Evolutionary conservation across 2,888 invertebrate genomes (phyloP), one percentile per base, ranked within the genome.

Genomic region (Fragum fragum): DNA sequence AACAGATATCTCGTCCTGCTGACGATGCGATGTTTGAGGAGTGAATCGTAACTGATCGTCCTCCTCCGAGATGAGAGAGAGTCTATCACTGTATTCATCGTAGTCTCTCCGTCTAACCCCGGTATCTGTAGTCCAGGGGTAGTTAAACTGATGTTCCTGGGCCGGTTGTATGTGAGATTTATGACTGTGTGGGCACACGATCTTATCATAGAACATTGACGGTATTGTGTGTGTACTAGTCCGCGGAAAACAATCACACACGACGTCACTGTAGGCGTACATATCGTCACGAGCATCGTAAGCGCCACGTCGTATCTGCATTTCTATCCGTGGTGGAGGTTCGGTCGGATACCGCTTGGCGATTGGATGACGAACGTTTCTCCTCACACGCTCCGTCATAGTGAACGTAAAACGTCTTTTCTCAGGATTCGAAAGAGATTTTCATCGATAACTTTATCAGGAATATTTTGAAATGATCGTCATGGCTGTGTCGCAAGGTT

Each of bases 121-220:
- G 0, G 90, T 87, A 73, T 89, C 85, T 1, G 88, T 87, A 2
- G 91, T 90, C 91, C 91, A 91, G 0, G 91, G 91, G 61, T 91
- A 91, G 29, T 90, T 87, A 74, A 91, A 90, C 59, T 87, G 86
- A 39, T 87, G 83, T 39, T 85, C 82, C 66, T 89, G 89, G 0
- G 88, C 91, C 1, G 90, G 91, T 42, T 89, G 91, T 9, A 88
- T 87, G 53, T 87, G 87, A 6, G 83, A 79, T 1, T 81, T 72
- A 18, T 86, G 63, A n/a, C 79, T 82, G 52, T 91, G 91, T 1
- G 88, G 88, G 59, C 91, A 91, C 7, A 82, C 77, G n/a, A 91
- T 81, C 69, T 84, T 86, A 68, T 91, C 91, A 53, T 91, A 91
- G 39, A 90, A 83, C 91, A 91, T 91, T 47, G 91, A 89, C 0